Evolutionary conservation across 2,797 vertebrate genomes (phyloP).

Genomic region (Eulemur coronatus): DNA sequence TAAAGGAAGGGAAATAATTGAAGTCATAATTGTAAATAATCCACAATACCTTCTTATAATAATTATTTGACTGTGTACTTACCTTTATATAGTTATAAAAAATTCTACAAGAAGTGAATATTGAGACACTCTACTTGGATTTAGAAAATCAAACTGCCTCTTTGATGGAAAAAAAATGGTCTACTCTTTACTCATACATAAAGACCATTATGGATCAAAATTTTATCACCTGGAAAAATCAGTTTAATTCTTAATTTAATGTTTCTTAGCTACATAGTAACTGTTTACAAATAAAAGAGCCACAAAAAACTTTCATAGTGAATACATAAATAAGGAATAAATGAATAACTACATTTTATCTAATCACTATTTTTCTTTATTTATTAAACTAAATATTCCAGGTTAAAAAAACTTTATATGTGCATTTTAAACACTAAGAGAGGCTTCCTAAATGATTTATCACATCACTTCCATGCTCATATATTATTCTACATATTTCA

Average conservation of each 20-base stretch:
- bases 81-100: neutral
- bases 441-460: neutral
- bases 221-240: neutral
- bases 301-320: neutral
- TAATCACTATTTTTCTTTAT: neutral
- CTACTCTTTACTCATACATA: neutral
- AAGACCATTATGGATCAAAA: neutral
- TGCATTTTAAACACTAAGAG: neutral
- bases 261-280: neutral
- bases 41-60: neutral
- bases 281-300: neutral
- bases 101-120: neutral
- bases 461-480: neutral
- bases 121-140: neutral
- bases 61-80: neutral
- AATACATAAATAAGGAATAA: neutral
- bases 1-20: neutral
- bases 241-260: slow-evolving; percentile 16
- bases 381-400: neutral
- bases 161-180: neutral
- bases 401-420: neutral
- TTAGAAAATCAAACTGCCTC: neutral
- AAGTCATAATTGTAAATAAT: neutral
- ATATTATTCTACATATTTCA: neutral
- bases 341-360: neutral